Base-by-base conservation (phyloP, 2,888 invertebrate genomes). In the Eudasyphora cyanicolor region DNA sequence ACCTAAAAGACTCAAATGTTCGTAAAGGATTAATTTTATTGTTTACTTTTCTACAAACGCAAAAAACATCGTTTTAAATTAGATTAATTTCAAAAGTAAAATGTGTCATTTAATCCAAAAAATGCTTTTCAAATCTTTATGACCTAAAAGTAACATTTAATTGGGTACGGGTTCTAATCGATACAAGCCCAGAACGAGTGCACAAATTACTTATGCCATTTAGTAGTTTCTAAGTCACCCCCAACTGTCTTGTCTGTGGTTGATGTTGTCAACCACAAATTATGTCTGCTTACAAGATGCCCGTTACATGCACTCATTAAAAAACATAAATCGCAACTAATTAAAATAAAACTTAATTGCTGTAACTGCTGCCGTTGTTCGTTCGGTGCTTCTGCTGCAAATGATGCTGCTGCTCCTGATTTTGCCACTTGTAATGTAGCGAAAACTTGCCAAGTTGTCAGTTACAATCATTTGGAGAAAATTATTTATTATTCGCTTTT, bases 401-500 rank as follows among this genome's bases (percentile, higher is more conserved):
- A 57, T 49, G 73, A 29, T 70, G 35, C 12, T 29, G 60, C 12
- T 49, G 32, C 19, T 42, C 24, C 67, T 67, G 67, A 67, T 67
- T 67, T 67, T 29, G 14, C n/a, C 45, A 27, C 38, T 60, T 69
- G 45, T 49, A 49, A 12, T 45, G 38, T 27, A 69, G 57, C 57
- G 57, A 69, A 32, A 69, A 74, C 57, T 79, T 77, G 42, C 54
- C 83, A 83, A 80, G 69, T 62, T 83, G 83, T 83, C 80, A 83
- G 83, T 80, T 77, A 77, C 83, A 83, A 83, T 70, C 76, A 75
- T 74, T 83, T 74, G 10, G 49, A 62, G 73, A 74, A 83, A 80
- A 83, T 82, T 76, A 82, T 83, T 80, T 77, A 77, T 83, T 80
- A 64, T 64, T 62, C 69, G 10, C 19, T 57, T 32, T 35, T 14